A percentile compares a stretch with the other conserved stretches of the same genome.
Conservation (phyloP, 2,113 vertebrate genomes). For the Pachyramphus minor region DNA sequence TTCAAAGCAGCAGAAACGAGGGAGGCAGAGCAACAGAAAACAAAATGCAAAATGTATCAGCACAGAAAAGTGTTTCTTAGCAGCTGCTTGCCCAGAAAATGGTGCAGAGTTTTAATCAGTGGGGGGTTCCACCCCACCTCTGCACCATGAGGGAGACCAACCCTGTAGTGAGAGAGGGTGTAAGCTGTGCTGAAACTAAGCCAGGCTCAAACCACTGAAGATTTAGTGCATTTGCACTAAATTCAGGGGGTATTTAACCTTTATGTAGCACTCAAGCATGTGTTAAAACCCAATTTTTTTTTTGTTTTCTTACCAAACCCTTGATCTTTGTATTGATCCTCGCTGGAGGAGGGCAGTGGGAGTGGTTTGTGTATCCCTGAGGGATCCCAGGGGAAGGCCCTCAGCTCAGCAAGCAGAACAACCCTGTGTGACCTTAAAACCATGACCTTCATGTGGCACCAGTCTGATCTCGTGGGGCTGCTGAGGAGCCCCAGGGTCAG, state of each 20-base stretch:
- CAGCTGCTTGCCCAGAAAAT: neutral
- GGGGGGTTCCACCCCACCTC: neutral
- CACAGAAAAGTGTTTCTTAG: neutral
- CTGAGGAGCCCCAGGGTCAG: neutral
- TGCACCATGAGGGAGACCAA: neutral
- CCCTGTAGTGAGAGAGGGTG: neutral
- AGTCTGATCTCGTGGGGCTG: neutral
- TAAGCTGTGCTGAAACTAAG: neutral
- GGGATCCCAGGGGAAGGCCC: neutral
- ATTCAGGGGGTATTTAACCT: neutral
- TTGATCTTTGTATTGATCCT: neutral
- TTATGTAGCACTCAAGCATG: neutral
- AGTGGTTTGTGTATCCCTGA: neutral
- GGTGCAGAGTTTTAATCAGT: neutral
- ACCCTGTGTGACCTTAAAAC: rapidly evolving
- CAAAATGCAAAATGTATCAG: neutral
- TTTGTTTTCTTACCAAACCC: neutral
- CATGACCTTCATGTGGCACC: rapidly evolving
- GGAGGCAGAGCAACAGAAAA: neutral
- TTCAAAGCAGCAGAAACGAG: neutral
- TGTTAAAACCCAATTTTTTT: neutral
- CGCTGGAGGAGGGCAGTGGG: neutral
- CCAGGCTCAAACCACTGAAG: neutral
- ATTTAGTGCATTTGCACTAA: neutral
- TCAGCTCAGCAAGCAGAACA: neutral